Base-by-base conservation (phyloP, 2,113 vertebrate genomes). In the Chrysemys picta region DNA sequence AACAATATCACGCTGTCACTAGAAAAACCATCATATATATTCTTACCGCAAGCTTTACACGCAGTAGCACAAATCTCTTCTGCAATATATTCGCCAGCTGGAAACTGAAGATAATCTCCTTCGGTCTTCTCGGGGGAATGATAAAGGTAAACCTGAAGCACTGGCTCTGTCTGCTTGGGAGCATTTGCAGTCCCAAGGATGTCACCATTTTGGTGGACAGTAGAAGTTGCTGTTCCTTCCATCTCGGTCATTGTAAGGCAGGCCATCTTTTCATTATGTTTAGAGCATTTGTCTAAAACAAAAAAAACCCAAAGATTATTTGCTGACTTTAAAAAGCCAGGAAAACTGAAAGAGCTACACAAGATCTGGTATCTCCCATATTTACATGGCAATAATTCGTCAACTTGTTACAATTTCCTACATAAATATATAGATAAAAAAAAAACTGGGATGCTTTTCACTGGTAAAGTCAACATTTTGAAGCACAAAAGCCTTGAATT, bases 31-130 rank as follows among this genome's bases (percentile, higher is more conserved):
- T n/a, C 72, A 91, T 3, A 54, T 50, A 42, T 54, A 52, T 54
- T 98, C 98, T 99, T 96, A 99, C 99, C 99, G 87, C 99, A 99
- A 42, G 99, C 98, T 98, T 99, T 99, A 88, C 99, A 99, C 84
- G 99, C 99, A 88, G 96, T 96, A 91, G 99, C 84, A 62, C 99
- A 99, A 84, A 99, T 98, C 83, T 99, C 99, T 97, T 99, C 99
- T 12, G 98, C 98, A 76, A 99, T 95, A 50, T 99, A 99, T 25
- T 99, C 98, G 81, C 99, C 99, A 45, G 97, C 53, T 85, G 99
- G 98, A 97, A 99, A 99, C 0, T 95, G 97, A 83, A 99, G 98
- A 38, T 95, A 96, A 62, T 98, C 97, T 80, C 93, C 95, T 62
- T 97, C 98, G n/a, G 84, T 83, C 92, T 95, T 98, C 54, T 95